Base-by-base conservation (phyloP, 35 echinoderm and acorn worm species). In the Chiridota heheva region DNA sequence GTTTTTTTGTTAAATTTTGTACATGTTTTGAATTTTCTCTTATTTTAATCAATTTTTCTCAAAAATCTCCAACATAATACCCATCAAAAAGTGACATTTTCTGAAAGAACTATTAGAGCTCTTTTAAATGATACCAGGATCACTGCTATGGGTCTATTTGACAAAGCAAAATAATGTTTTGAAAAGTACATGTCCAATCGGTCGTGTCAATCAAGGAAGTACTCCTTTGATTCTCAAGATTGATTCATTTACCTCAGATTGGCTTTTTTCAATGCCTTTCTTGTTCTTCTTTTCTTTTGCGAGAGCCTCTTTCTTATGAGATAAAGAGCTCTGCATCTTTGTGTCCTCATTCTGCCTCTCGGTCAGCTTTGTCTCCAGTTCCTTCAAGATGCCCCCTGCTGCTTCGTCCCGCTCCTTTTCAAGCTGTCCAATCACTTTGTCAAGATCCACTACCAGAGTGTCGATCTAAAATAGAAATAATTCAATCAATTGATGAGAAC, bases 281-380 rank as follows among this genome's bases (percentile, higher is more conserved):
- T 88, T 91, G 36, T 91, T 97, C 40, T 97, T 97, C 81, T 97
- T 91, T 89, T 97, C 94, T 29, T 91, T 87, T 53, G 68, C 70
- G 37, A 97, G 40, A 13, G 89, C 35, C 47, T 97, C 94, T 56
- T 76, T 83, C 42, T 91, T 79, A 45, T 97, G 84, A 37, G 91
- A 79, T 1, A 97, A 51, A 1, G 94, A 83, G 58, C 89, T 87
- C 77, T 97, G 94, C 56, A 91, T 87, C 81, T 91, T 97, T 39
- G 94, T 69, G 43, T 97, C 84, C 20, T 41, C 74, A 51, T 91
- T 97, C 65, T 97, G 94, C 16, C 58, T 35, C 29, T 91, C 94
- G 7, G 76, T 56, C 0, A 97, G 74, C 1, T 57, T 56, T 39
- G 86, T 86, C 67, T 97, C 94, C 1, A 97, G 29, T 13, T 84